These are phyloP conservation scores for Dynastes maya DNA, from an alignment of 2,888 invertebrate species.

Conservation along the genomic window DNA sequence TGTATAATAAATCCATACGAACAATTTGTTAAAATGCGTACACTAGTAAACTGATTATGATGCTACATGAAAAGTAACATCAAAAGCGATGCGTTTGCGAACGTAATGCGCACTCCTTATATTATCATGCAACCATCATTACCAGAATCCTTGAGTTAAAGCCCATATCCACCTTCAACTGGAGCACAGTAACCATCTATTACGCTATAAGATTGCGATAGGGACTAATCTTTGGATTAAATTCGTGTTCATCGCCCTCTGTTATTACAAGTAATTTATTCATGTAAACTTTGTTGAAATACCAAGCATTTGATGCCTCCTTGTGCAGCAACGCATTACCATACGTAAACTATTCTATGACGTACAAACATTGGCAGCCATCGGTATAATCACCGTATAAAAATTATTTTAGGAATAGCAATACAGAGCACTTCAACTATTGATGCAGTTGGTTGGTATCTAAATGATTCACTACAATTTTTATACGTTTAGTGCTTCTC, in stretches of 20 bases:
- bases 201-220: constrained; percentile 10
- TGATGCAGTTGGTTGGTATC: no score
- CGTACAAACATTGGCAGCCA: constrained; percentile 16
- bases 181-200: constrained; percentile 8
- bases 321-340: constrained; percentile 15
- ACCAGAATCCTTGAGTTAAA: not conserved
- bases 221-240: constrained; percentile 36
- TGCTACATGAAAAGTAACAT: not conserved
- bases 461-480: no score
- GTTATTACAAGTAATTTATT: constrained; percentile 46
- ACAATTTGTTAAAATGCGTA: not conserved
- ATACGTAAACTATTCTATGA: constrained; percentile 21
- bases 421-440: not conserved
- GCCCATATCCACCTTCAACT: not conserved
- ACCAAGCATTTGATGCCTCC: constrained; percentile 20
- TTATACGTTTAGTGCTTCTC: no score
- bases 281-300: constrained; percentile 44
- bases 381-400: not conserved
- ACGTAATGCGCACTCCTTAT: not conserved
- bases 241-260: constrained; percentile 16
- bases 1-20: no score
- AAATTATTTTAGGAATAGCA: constrained; percentile 11
- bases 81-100: not conserved
- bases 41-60: not conserved
- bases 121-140: constrained; percentile 10